Evolutionary conservation across 2,113 vertebrate genomes (phyloP).

Genomic region (Colistium nudipinnis): DNA sequence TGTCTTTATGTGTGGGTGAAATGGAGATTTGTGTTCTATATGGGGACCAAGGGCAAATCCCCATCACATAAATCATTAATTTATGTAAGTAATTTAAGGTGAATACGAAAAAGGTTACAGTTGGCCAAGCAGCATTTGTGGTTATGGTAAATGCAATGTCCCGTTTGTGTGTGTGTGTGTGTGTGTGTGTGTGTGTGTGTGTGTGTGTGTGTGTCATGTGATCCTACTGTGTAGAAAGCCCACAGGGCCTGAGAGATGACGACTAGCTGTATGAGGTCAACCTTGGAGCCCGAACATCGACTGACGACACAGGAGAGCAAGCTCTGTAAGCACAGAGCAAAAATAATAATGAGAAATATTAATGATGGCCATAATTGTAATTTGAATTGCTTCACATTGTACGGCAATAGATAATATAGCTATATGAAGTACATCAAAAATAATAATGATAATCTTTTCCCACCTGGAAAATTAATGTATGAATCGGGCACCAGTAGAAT

Average conservation of each 20-base stretch:
- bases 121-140: too few species aligned
- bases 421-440: neutral
- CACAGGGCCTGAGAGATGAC: conserved; percentile 75
- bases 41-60: too few species aligned
- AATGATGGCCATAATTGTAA: too few species aligned
- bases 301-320: conserved; percentile 80
- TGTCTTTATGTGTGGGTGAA: neutral
- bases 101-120: too few species aligned
- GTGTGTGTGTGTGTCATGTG: conserved; percentile 61
- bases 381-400: too few species aligned
- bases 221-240: conserved; percentile 53
- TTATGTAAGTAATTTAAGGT: too few species aligned
- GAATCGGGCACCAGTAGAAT: neutral
- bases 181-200: conserved; percentile 38
- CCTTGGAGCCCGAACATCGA: conserved; percentile 84
- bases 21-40: neutral
- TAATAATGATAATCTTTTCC: neutral
- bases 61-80: too few species aligned
- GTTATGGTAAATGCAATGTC: too few species aligned
- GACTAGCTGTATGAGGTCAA: conserved; percentile 83
- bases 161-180: neutral
- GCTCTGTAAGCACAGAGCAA: conserved; percentile 64
- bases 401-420: too few species aligned
- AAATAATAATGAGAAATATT: neutral
- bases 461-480: neutral